phyloP scores from a whole-genome alignment of 2,113 vertebrate species.

The Larimichthys crocea region DNA sequence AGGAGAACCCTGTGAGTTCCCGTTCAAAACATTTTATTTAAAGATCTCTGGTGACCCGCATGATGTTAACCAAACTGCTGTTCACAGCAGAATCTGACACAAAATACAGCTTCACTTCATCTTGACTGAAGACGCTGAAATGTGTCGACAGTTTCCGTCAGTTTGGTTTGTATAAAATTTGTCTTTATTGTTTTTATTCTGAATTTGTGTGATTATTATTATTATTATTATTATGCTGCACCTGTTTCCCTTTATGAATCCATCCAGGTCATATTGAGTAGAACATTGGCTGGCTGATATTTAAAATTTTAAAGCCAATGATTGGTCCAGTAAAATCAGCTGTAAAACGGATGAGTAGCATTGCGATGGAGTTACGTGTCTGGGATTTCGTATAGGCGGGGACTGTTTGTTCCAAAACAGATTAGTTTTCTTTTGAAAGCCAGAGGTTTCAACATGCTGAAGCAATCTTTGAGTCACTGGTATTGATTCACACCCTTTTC shows the following conservation, averaged over 20 bases:
- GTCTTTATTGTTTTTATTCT: neutral
- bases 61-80: neutral
- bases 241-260: slow-evolving; percentile 11
- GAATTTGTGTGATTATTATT: neutral
- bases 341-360: neutral
- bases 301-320: neutral
- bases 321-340: neutral
- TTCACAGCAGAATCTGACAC: neutral
- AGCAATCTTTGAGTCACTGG: neutral
- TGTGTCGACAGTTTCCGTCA: too few species aligned
- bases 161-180: too few species aligned
- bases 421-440: slow-evolving; percentile 2
- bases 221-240: neutral
- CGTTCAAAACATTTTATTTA: neutral
- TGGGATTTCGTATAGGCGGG: neutral
- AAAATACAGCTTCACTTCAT: neutral
- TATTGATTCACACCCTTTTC: neutral
- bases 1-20: neutral
- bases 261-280: neutral
- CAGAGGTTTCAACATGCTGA: neutral
- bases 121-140: too few species aligned
- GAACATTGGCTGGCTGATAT: neutral
- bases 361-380: neutral
- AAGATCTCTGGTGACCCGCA: neutral
- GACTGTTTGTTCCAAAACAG: neutral